A percentile compares a stretch with the other conserved stretches of the same genome.
These are phyloP conservation scores for Pteria penguin DNA, from an alignment of 2,888 invertebrate species.

Conservation along the genomic window DNA sequence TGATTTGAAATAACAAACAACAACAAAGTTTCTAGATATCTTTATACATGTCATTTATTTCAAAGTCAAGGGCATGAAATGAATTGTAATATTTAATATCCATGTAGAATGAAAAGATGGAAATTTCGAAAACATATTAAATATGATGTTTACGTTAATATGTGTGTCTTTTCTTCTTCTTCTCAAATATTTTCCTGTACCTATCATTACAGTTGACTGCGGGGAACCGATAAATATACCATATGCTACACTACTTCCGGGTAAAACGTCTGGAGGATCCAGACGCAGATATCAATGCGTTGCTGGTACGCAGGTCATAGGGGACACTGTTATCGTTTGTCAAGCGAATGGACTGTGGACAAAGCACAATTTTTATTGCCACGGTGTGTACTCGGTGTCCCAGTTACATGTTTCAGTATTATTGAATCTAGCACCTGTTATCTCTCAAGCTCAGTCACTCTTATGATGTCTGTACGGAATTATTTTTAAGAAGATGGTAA, in stretches of 20 bases:
- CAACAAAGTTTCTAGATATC: too few relatives aligned
- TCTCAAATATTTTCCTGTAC: too few relatives aligned
- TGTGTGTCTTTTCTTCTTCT: too few relatives aligned
- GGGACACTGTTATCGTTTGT: not conserved
- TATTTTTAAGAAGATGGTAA: not conserved
- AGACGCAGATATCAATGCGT: not conserved
- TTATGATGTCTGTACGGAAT: not conserved
- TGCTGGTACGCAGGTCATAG: not conserved
- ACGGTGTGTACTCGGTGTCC: not conserved
- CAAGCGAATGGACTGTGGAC: not conserved
- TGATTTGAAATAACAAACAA: not conserved
- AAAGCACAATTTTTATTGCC: not conserved
- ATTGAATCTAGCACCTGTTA: too few relatives aligned
- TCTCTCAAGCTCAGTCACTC: not conserved
- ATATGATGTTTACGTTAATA: too few relatives aligned
- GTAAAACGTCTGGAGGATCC: not conserved
- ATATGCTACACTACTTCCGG: not conserved
- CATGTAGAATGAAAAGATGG: too few relatives aligned
- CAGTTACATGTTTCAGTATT: too few relatives aligned
- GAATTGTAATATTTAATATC: too few relatives aligned
- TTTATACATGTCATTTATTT: too few relatives aligned
- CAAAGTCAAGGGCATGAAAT: too few relatives aligned
- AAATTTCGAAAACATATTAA: too few relatives aligned
- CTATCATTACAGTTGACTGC: not conserved
- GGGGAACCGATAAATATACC: not conserved